Percentiles rank a stretch among this genome's conserved stretches.
Conservation (phyloP, 2,888 invertebrate genomes). For the Sinodicranocentrus sp. region DNA sequence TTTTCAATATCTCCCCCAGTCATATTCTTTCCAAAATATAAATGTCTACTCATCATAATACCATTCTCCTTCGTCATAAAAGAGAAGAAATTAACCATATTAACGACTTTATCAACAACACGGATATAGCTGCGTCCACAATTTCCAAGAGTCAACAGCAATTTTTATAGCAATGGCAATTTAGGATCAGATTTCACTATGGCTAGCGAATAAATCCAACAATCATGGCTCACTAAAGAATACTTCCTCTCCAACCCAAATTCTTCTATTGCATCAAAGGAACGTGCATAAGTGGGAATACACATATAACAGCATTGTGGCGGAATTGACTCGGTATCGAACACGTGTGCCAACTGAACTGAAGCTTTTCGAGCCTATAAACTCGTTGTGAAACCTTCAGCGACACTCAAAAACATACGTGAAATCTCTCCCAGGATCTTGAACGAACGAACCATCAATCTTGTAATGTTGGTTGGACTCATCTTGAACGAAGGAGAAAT, state of each 20-base stretch:
- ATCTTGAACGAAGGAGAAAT: too few species aligned
- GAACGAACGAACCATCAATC: too few species aligned
- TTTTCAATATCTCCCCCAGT: neutral
- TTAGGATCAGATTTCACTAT: constrained; percentile 4
- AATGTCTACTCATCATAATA: constrained; percentile 48
- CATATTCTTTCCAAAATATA: constrained; percentile 18
- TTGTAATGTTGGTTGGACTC: too few species aligned
- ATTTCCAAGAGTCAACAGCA: constrained; percentile 26
- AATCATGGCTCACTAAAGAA: constrained; percentile 35
- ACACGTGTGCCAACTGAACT: constrained; percentile 4
- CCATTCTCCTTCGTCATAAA: constrained; percentile 24
- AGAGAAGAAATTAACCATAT: constrained; percentile 29
- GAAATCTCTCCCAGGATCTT: too few species aligned
- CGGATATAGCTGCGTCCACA: constrained; percentile 20
- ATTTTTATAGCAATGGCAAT: constrained; percentile 51
- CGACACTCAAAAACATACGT: too few species aligned
- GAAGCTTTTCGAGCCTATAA: too few species aligned
- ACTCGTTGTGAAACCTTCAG: too few species aligned
- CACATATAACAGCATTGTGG: neutral
- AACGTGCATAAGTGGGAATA: constrained; percentile 14
- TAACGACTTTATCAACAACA: constrained; percentile 7
- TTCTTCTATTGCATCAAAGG: constrained; percentile 52
- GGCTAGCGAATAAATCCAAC: constrained; percentile 3
- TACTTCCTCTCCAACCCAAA: constrained; percentile 1
- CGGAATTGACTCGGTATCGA: neutral